These are phyloP conservation scores for Bradypodion pumilum DNA, from an alignment of 2,797 vertebrate genomes.

Conservation along the genomic window DNA sequence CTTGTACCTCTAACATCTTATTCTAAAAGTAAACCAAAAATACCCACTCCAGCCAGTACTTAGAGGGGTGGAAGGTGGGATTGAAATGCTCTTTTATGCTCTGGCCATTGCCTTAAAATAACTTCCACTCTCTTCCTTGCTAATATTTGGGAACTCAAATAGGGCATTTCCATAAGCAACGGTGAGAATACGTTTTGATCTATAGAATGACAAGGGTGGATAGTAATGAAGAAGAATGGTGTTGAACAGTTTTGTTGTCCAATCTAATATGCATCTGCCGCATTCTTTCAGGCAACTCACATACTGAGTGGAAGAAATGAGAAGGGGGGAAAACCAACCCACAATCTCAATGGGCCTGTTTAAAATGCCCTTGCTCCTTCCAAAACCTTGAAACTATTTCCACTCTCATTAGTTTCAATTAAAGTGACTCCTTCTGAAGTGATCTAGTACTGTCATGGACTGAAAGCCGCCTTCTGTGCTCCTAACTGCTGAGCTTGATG, in stretches of 20 bases:
- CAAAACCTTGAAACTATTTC: conserved; percentile 19
- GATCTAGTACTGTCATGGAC: not conserved
- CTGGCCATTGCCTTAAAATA: not conserved
- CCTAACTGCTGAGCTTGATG: conserved; percentile 14
- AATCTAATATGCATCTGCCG: not conserved
- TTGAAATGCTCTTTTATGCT: not conserved
- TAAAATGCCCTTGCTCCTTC: conserved; percentile 1
- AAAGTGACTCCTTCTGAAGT: conserved; percentile 39
- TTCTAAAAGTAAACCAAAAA: not conserved
- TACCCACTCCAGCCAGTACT: not conserved
- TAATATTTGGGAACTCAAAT: not conserved
- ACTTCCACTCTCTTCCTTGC: not conserved
- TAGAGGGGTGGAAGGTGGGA: not conserved
- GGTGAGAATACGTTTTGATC: not conserved
- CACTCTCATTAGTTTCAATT: conserved; percentile 24
- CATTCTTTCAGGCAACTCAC: not conserved
- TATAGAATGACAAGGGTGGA: not conserved
- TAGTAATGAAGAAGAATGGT: not conserved
- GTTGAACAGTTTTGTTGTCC: not conserved
- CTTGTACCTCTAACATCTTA: not conserved
- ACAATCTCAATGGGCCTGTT: not conserved
- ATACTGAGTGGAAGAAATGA: not conserved
- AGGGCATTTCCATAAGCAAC: not conserved
- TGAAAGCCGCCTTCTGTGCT: conserved; percentile 19
- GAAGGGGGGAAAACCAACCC: not conserved